Conservation (phyloP, 2,797 vertebrate genomes). For the Sardinella longiceps region DNA sequence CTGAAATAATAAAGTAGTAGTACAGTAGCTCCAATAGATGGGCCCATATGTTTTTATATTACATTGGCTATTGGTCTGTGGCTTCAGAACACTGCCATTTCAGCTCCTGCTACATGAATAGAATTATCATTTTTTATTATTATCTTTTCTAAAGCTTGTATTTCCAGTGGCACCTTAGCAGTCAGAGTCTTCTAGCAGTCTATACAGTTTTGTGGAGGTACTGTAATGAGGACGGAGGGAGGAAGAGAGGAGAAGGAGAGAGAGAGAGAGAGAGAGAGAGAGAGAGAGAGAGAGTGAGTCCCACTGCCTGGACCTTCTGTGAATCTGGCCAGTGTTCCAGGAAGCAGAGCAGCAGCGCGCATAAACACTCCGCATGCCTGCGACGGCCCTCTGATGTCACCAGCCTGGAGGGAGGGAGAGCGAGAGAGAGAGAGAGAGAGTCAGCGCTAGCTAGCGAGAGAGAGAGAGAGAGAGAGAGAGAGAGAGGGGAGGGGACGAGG, state of each 20-base stretch:
- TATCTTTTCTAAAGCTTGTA: slow-evolving; percentile 46
- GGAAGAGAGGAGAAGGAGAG: background rate
- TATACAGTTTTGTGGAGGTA: slow-evolving; percentile 33
- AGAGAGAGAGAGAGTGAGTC: slow-evolving; percentile 52
- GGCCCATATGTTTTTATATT: too few relatives aligned
- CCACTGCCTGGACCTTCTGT: slow-evolving; percentile 57
- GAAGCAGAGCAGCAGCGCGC: slow-evolving; percentile 57
- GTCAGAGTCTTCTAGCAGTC: slow-evolving; percentile 34
- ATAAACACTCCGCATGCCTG: slow-evolving; percentile 77
- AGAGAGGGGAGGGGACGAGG: slow-evolving; percentile 67
- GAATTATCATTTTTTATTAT: slow-evolving; percentile 42
- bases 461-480: slow-evolving; percentile 57
- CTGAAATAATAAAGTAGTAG: too few relatives aligned
- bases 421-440: slow-evolving; percentile 42
- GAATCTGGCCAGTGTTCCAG: slow-evolving; percentile 56
- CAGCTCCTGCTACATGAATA: slow-evolving; percentile 27
- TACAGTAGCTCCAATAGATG: too few relatives aligned
- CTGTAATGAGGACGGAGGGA: slow-evolving; percentile 41
- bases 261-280: background rate
- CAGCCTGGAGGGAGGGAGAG: slow-evolving; percentile 50
- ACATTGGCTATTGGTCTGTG: background rate
- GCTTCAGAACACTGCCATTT: background rate
- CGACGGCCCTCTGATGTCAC: slow-evolving; percentile 81
- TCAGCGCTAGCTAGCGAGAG: slow-evolving; percentile 17
- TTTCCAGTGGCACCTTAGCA: slow-evolving; percentile 33